Percentiles rank a stretch among this genome's conserved stretches.
These are phyloP conservation scores for Leptocoma aspasia DNA, from an alignment of 2,113 vertebrate species.

Conservation along the genomic window DNA sequence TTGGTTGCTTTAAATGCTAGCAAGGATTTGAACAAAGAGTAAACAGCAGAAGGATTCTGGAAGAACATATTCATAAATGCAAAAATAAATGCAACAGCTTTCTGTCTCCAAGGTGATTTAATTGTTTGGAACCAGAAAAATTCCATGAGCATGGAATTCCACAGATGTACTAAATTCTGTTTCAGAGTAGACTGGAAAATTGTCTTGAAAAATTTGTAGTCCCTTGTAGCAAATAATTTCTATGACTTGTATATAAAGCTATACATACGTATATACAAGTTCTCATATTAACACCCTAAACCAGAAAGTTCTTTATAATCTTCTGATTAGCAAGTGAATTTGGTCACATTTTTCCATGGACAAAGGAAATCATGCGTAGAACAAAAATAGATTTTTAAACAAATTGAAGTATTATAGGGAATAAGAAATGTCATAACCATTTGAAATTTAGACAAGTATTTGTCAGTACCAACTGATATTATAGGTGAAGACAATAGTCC, in stretches of 20 bases:
- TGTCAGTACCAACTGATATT: not conserved
- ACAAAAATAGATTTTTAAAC: not conserved
- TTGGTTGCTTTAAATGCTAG: not conserved
- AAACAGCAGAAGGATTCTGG: not conserved
- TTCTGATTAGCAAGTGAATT: not conserved
- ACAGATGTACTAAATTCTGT: not conserved
- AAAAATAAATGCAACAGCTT: not conserved
- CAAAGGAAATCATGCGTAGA: not conserved
- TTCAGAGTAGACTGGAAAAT: not conserved
- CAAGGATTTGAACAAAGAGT: not conserved
- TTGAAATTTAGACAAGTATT: not conserved
- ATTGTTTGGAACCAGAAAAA: not conserved
- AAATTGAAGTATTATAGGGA: not conserved
- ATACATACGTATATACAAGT: not conserved
- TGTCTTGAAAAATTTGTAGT: not conserved
- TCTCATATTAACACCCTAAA: not conserved
- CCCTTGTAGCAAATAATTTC: not conserved
- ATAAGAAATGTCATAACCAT: not conserved
- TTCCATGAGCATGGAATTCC: not conserved
- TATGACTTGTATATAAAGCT: not conserved
- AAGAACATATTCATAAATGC: not conserved
- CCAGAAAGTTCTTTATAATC: not conserved
- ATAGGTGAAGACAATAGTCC: not conserved
- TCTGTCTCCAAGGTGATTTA: not conserved
- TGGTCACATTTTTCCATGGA: not conserved